Evolutionary conservation across 1,140 invertebrate genomes (phyloP).

Genomic region (Olivierus martensii): DNA sequence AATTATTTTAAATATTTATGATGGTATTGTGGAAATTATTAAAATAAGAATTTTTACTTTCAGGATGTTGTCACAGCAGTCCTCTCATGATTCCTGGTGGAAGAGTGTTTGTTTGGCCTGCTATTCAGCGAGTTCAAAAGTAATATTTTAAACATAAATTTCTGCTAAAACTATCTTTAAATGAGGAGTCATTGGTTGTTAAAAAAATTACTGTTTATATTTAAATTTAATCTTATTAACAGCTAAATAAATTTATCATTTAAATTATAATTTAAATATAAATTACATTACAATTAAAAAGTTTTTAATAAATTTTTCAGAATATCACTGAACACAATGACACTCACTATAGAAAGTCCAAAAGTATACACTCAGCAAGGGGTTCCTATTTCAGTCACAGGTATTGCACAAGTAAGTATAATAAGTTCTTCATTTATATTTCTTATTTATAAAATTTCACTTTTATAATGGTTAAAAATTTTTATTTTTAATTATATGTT

Average conservation of each 20-base stretch:
- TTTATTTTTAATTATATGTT: too few species aligned
- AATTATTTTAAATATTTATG: too few species aligned
- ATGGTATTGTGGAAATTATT: too few species aligned
- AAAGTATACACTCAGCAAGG: constrained; percentile 90
- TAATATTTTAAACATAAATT: too few species aligned
- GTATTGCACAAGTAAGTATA: constrained; percentile 69
- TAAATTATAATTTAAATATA: not conserved
- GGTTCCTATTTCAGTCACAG: constrained; percentile 94
- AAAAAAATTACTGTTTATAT: not conserved
- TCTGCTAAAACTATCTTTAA: too few species aligned
- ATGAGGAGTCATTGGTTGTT: too few species aligned
- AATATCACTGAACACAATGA: constrained; percentile 93
- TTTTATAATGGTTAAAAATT: too few species aligned
- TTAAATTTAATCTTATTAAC: not conserved
- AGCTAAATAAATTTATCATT: not conserved
- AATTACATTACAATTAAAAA: not conserved
- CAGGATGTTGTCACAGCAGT: constrained; percentile 83
- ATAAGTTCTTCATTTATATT: too few species aligned
- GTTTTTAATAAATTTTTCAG: constrained; percentile 30
- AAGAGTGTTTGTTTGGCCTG: constrained; percentile 91
- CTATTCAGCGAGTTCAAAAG: constrained; percentile 87
- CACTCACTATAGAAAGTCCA: constrained; percentile 43
- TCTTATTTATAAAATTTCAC: too few species aligned
- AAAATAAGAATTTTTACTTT: constrained; percentile 8
- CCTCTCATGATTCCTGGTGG: constrained; percentile 88